Evolutionary conservation across 1,140 invertebrate genomes (phyloP), one percentile per base, ranked within the genome.

Genomic region (Drosophila persimilis): DNA sequence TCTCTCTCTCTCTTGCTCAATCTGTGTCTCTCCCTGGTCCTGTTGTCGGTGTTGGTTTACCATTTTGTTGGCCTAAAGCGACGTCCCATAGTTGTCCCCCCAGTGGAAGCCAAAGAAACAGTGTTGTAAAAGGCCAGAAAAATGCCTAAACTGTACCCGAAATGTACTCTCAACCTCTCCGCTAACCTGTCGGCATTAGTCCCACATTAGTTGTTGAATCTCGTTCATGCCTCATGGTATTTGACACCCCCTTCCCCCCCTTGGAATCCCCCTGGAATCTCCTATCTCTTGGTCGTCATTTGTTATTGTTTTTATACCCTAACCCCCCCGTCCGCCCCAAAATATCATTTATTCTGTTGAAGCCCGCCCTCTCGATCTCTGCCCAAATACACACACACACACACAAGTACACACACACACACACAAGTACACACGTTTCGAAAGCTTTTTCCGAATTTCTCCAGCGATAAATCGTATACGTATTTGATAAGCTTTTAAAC

Each of bases 31-130:
- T 59, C 29, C 44, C 46, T 17, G 13, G 43, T 73, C 45, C 50
- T 78, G 50, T 85, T 77, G 78, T 86, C 71, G 80, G 81, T 81
- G 73, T 81, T 85, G 77, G 81, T 54, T 66, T 57, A 56, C 15
- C 15, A 54, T 63, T 71, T 73, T 55, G 51, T 47, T 47, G 60
- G 43, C 59, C 45, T 29, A 76, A 51, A 67, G 57, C 46, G 57
- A 50, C 44, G 35, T 39, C 5, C n/a, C 46, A 51, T 45, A 69
- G 69, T 67, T 79, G 74, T 39, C 17, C 17, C 17, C 17, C 17
- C 17, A 17, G 17, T 17, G 17, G 17, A 17, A 8, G 29, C 7
- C 7, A 8, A 29, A 7, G 6, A 31, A 31, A n/a, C 13, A 47
- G 24, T 47, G 9, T 20, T 29, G 11, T 13, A 20, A 11, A n/a